Evolutionary conservation across 2,797 vertebrate species (phyloP), one percentile per base, ranked within the genome.

Genomic region (Martes flavigula): DNA sequence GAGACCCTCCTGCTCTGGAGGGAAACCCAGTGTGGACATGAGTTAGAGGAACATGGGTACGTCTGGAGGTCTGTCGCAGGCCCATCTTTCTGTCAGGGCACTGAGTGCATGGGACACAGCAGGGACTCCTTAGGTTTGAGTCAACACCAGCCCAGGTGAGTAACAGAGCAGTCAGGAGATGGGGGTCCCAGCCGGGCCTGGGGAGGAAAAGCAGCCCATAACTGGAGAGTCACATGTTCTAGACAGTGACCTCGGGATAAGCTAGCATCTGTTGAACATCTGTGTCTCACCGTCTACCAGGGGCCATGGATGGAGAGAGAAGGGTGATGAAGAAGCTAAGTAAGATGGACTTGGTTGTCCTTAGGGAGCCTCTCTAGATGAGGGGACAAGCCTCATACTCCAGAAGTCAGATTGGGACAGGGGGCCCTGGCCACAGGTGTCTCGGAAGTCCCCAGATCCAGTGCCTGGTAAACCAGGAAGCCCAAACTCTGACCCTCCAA

Each of bases 71-170:
- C 51, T 4, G 4, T 38, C 70, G 1, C 48, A 51, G 48, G 51
- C 18, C 51, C 17, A 5, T 54, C 15, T 51, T n/a, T 60, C 54
- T 54, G 40, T 54, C 54, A 13, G 62, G 64, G 77, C 64, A 75
- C 30, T 27, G 21, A 48, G 18, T 40, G 11, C 0, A 0, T 43
- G 48, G 62, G 56, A 0, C 0, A 0, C n/a, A 56, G 48, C 30
- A 35, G 51, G 21, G 70, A 54, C 62, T 30, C n/a, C 79, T 72
- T 18, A 25, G 32, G 38, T 73, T 58, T 85, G 58, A 30, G 68
- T 91, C 62, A 35, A 21, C 11, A 1, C 56, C 77, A 48, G 78
- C 21, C 15, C 64, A 30, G 6, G 54, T 70, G 35, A 56, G n/a
- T 58, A 51, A 68, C 27, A 38, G 62, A 62, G 7, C 30, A 20